Base-by-base conservation (phyloP, 2,797 vertebrate species). In the Sandelia bainsii region DNA sequence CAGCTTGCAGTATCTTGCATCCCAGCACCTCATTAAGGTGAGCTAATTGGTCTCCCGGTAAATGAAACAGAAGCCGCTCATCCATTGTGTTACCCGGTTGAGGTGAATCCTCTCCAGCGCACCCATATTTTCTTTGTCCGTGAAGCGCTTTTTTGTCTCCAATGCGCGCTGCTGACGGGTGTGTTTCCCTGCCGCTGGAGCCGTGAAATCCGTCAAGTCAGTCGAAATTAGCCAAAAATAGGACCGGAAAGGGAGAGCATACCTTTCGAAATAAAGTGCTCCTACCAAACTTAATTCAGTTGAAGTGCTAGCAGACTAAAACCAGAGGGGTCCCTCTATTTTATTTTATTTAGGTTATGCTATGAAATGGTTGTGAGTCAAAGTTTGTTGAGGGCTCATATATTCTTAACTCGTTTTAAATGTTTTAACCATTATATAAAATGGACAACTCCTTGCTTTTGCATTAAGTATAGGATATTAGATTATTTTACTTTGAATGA, bases 71-170 rank as follows among this genome's bases (percentile, higher is more conserved):
- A 69, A 79, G 80, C 84, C 79, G 82, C 86, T 88, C 87, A 85
- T 92, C 88, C 91, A 90, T 90, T 77, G 87, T 82, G 85, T 70
- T 69, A 29, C 82, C 82, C 74, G 85, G 79, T 80, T 72, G 75
- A 84, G 83, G 77, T 76, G 81, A 75, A 90, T 88, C 84, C 90
- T 90, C 82, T 86, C 80, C 91, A 91, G 89, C 72, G 91, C 91
- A 69, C 86, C 94, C 94, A 95, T 95, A 79, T 94, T 95, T 86
- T 89, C 93, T 95, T 95, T 95, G 94, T 95, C 94, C 90, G 87
- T 77, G 84, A 78, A 87, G 80, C 82, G 87, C 74, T 59, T 85
- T 85, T 58, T 44, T 87, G 90, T 89, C 85, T 88, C 83, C 84
- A 85, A 16, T 88, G 92, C 90, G 91, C 92, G 92, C 92, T 71